Conservation (phyloP, 2,797 vertebrate genomes). For the Micropoecilia bifurca region DNA sequence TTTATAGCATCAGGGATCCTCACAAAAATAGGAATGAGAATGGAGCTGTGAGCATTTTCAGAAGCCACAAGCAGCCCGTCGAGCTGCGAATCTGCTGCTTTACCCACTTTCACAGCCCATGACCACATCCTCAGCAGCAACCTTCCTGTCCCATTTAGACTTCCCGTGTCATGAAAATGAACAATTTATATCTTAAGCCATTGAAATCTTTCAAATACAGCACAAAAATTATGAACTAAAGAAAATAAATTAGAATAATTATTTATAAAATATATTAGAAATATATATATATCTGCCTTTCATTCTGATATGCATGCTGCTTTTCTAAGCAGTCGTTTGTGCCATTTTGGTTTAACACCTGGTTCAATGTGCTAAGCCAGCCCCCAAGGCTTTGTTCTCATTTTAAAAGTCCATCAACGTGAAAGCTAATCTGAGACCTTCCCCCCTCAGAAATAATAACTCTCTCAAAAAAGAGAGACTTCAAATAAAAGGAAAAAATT, state of each 20-base stretch:
- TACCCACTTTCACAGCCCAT: not conserved
- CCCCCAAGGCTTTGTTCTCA: constrained; percentile 4
- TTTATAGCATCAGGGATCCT: constrained; percentile 11
- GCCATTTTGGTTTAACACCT: constrained; percentile 3
- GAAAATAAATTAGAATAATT: not conserved
- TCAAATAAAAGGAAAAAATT: constrained; percentile 29
- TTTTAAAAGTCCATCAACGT: constrained; percentile 29
- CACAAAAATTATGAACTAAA: not conserved
- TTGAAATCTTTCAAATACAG: constrained; percentile 1
- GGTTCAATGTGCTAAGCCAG: not conserved
- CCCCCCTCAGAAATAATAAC: constrained; percentile 17
- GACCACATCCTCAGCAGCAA: constrained; percentile 63
- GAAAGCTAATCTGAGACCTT: constrained; percentile 31
- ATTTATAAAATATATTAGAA: not conserved
- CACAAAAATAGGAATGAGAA: not conserved
- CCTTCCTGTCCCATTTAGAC: constrained; percentile 54
- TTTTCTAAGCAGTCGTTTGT: not conserved
- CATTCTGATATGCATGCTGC: not conserved
- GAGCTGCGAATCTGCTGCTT: constrained; percentile 9
- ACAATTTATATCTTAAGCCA: not conserved
- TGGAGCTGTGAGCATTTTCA: constrained; percentile 7
- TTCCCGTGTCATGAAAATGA: constrained; percentile 43
- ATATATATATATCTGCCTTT: not conserved
- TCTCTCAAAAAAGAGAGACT: constrained; percentile 6
- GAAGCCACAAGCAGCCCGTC: constrained; percentile 1